Percentiles rank a stretch among this genome's conserved stretches.
These are phyloP conservation scores for Rhamphomyia laevipes DNA, from an alignment of 2,888 invertebrate species.

Conservation along the genomic window DNA sequence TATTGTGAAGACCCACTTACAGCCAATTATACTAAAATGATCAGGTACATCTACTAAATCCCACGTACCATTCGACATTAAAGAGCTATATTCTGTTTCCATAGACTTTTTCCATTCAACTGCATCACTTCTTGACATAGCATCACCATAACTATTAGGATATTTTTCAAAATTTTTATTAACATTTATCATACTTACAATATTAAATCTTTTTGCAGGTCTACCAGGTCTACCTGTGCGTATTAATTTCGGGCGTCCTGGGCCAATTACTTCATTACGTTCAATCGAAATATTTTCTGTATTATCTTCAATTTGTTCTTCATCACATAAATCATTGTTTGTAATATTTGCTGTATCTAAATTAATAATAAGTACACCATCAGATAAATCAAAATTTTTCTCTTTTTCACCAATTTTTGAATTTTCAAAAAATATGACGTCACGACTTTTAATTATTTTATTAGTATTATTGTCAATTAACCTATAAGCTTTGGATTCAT, in stretches of 20 bases:
- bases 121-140: background rate
- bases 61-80: conserved; percentile 15
- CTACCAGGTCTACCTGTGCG: background rate
- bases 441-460: no score
- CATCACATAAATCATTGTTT: background rate
- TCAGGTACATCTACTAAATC: conserved; percentile 9
- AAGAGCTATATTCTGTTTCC: conserved; percentile 7
- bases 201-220: background rate
- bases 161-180: background rate
- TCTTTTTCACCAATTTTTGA: no score
- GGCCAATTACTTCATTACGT: background rate
- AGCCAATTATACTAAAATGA: background rate
- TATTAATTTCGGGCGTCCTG: background rate
- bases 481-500: no score
- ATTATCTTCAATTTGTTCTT: background rate
- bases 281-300: background rate
- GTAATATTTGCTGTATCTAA: background rate
- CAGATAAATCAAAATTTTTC: no score
- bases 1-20: background rate
- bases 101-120: conserved; percentile 9
- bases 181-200: no score
- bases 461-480: no score
- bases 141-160: background rate
- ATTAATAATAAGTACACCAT: no score
- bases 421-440: no score